Base-by-base conservation (phyloP, 2,797 vertebrate species). In the Manis pentadactyla region DNA sequence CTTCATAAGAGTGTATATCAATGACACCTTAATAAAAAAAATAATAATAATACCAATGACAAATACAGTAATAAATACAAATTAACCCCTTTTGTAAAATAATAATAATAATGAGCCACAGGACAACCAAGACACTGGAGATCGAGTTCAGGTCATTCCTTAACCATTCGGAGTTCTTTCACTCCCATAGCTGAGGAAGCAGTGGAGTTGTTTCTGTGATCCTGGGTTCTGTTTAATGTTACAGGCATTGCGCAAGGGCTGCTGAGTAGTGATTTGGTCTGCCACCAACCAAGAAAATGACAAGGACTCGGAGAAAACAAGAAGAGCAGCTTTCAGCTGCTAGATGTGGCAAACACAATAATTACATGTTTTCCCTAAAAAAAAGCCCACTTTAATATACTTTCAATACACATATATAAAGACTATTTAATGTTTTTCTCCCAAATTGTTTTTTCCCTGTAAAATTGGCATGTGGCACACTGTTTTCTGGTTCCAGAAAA, bases 251-350 rank as follows among this genome's bases (percentile, higher is more conserved):
- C 2, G 37, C 53, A 27, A 94, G 95, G 75, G 87, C 75, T 81
- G 81, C 84, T 84, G 90, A 85, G 92, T 92, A 66, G 94, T 81
- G 77, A 93, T 95, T 95, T 97, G 94, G 87, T 94, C 94, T 91
- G 97, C 93, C 95, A 95, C 95, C 97, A 97, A 90, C 95, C 96
- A 97, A 81, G 97, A 97, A 96, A 96, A 96, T 92, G 94, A 96
- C 89, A 86, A 97, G 88, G 96, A 96, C 96, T 84, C 87, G 78
- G 64, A 91, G 93, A 84, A 96, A 96, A 84, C 87, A 94, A 78
- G 97, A 96, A 93, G 94, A 96, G 89, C 94, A 75, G 93, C 93
- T 96, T 97, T 96, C 95, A 97, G 89, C 93, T 95, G 92, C 94
- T 75, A 51, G 83, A 96, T 87, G 83, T 89, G 77, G 94, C 93